Base-by-base conservation (phyloP, 1,140 invertebrate species). In the Leptinotarsa texana region DNA sequence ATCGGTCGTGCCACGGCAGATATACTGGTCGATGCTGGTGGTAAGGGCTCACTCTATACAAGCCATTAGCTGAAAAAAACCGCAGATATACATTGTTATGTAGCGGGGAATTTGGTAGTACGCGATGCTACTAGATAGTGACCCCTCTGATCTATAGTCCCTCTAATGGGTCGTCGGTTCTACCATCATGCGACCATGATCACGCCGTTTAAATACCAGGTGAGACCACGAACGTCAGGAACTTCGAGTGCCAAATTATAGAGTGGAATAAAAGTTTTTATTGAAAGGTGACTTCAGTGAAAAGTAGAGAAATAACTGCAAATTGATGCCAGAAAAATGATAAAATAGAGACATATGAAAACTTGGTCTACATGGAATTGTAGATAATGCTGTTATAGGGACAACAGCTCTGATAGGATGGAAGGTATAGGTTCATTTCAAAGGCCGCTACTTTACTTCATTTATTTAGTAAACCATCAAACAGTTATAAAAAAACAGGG, bases 11-110 rank as follows among this genome's bases (percentile, higher is more conserved):
- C 76, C 67, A 22, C 69, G 47, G 74, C 76, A 79, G 78, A 80
- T 79, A 80, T 80, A 79, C 79, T 80, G 78, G 79, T 80, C 79
- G 79, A 80, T 80, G 78, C 78, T 74, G 79, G 79, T 80, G 79
- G 79, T 79, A 80, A 80, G 74, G 62, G 79, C 73, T 78, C 79
- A 77, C 76, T 77, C 70, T 74, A 76, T 78, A 75, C 76, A 78
- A 67, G 65, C 65, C 65, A 67, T 67, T 67, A 67, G 65, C 65
- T 17, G 65, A 67, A 67, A 67, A n/a, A 67, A 67, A 57, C 5
- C 51, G 69, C 48, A 47, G 27, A 70, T 18, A 49, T 70, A 49
- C 69, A 70, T 70, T 70, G 69, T 57, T 70, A 57, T 70, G 47
- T 48, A 49, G 69, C 69, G 69, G 47, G 69, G 48, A 70, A 70